These are phyloP conservation scores for Euwallacea similis DNA, from an alignment of 1,140 invertebrate species.

Conservation along the genomic window DNA sequence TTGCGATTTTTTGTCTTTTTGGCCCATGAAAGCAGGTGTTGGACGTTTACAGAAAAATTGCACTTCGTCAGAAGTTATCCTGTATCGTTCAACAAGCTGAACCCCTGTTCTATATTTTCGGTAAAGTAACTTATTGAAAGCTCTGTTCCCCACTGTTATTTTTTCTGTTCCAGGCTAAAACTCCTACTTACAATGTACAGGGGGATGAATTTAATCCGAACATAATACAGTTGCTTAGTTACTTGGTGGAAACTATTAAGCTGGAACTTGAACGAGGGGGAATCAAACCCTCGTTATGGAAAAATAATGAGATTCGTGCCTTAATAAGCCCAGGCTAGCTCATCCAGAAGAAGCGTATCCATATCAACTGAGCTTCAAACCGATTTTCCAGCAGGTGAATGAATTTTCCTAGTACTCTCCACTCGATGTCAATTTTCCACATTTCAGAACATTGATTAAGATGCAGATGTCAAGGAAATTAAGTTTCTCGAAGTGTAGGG, in stretches of 20 bases:
- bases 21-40: too few species aligned
- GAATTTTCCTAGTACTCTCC: too few species aligned
- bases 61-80: too few species aligned
- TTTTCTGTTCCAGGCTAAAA: neutral
- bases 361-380: too few species aligned
- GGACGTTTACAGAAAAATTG: too few species aligned
- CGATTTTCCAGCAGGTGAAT: too few species aligned
- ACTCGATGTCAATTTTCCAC: too few species aligned
- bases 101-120: too few species aligned
- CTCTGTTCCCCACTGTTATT: too few species aligned
- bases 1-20: too few species aligned
- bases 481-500: slow-evolving; percentile 13
- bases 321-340: slow-evolving; percentile 7
- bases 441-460: neutral
- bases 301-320: slow-evolving; percentile 25
- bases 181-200: neutral
- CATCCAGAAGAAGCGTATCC: neutral
- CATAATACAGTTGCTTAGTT: slow-evolving; percentile 29
- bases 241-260: slow-evolving; percentile 29
- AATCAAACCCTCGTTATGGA: slow-evolving; percentile 11
- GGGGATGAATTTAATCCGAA: slow-evolving; percentile 20
- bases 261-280: neutral
- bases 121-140: too few species aligned
- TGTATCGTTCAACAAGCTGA: too few species aligned
- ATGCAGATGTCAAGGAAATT: slow-evolving; percentile 4